Evolutionary conservation across 2,797 vertebrate species (phyloP).

Genomic region (Mus caroli): DNA sequence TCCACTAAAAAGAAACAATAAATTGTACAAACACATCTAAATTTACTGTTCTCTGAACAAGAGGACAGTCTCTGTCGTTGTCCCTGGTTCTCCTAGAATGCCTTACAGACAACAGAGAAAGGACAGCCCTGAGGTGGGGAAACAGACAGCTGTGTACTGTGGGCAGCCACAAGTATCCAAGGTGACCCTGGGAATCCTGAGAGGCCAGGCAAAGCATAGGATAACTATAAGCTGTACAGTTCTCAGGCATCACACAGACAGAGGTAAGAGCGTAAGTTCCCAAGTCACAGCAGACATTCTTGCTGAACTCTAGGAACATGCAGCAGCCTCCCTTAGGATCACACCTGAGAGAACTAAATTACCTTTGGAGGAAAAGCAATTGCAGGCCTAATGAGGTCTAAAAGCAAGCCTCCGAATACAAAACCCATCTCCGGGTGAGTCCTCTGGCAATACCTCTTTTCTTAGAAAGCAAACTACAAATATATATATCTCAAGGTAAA

Average conservation of each 20-base stretch:
- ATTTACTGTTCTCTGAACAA: background rate
- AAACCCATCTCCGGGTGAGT: background rate
- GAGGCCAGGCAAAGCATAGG: background rate
- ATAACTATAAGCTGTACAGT: background rate
- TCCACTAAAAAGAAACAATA: background rate
- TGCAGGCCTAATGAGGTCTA: background rate
- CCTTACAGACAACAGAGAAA: background rate
- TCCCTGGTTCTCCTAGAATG: background rate
- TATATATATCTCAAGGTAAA: background rate
- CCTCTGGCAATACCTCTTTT: background rate
- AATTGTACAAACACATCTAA: background rate
- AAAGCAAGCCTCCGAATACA: background rate
- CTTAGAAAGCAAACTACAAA: background rate
- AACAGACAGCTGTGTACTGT: background rate
- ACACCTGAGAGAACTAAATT: background rate
- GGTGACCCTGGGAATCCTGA: background rate
- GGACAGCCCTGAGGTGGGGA: background rate
- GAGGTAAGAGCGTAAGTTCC: background rate
- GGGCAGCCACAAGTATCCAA: background rate
- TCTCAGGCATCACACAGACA: background rate
- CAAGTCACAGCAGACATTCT: background rate
- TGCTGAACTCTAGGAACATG: background rate
- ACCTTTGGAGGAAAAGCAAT: background rate
- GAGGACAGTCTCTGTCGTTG: background rate
- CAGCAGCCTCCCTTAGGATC: background rate